phyloP scores from a whole-genome alignment of 2,113 vertebrate species.

The Heterotis niloticus region DNA sequence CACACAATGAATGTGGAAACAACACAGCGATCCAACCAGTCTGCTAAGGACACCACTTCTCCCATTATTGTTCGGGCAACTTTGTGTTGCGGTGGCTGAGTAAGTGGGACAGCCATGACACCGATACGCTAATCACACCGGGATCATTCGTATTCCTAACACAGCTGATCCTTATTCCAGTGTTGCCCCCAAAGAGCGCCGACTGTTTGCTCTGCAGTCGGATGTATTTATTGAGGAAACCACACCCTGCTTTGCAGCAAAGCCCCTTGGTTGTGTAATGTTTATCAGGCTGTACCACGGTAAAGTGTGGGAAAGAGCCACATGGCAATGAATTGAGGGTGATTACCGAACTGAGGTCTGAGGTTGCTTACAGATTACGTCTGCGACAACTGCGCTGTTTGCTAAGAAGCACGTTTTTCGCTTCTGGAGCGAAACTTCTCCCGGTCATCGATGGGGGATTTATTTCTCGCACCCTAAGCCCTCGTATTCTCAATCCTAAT shows the following conservation, averaged over 20 bases:
- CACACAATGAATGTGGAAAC: neutral
- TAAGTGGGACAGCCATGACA: too few species aligned
- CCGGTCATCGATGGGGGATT: neutral
- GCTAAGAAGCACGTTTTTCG: neutral
- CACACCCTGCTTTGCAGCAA: neutral
- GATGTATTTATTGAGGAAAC: neutral
- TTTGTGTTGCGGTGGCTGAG: neutral
- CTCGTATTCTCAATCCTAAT: neutral
- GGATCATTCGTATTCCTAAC: neutral
- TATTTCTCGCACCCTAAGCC: neutral
- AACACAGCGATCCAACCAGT: slow-evolving; percentile 5
- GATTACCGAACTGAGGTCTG: neutral
- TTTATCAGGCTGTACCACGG: neutral
- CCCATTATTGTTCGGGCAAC: neutral
- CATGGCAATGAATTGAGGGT: neutral
- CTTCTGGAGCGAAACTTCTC: neutral
- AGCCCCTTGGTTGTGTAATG: neutral
- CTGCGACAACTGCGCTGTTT: neutral
- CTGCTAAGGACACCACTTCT: neutral
- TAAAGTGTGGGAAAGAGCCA: neutral
- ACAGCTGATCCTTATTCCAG: neutral
- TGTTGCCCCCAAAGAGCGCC: neutral
- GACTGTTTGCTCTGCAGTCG: neutral
- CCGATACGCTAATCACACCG: neutral
- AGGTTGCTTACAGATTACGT: neutral